Evolutionary conservation across 2,113 vertebrate species (phyloP).

Genomic region (Oreochromis spilurus): DNA sequence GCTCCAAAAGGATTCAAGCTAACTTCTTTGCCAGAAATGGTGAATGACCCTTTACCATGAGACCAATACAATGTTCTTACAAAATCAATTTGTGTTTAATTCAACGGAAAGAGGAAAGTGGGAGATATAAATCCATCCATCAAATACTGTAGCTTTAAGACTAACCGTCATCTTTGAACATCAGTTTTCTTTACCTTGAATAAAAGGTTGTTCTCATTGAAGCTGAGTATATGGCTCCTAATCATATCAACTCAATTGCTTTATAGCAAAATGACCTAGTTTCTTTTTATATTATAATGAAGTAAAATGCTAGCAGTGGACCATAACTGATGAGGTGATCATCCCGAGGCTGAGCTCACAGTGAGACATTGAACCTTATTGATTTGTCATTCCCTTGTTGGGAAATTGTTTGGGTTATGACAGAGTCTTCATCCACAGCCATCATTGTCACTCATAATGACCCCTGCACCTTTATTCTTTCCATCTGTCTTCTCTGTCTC

Average conservation of each 20-base stretch:
- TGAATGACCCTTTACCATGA: background rate
- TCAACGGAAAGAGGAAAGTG: background rate
- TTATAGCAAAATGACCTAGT: background rate
- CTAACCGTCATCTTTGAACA: background rate
- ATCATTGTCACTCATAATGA: conserved; percentile 46
- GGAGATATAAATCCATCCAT: background rate
- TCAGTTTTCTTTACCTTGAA: background rate
- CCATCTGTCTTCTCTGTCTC: conserved; percentile 22
- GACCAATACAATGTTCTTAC: background rate
- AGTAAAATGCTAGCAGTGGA: background rate
- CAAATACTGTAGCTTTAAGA: background rate
- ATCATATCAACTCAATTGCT: background rate
- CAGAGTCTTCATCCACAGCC: conserved; percentile 33
- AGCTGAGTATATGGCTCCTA: background rate
- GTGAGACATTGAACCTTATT: conserved; percentile 14
- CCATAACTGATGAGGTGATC: background rate
- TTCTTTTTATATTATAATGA: background rate
- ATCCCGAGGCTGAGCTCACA: background rate
- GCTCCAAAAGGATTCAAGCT: background rate
- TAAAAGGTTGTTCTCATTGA: background rate
- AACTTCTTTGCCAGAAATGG: background rate
- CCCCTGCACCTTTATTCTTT: conserved; percentile 8
- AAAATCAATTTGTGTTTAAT: background rate
- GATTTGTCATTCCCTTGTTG: conserved; percentile 45
- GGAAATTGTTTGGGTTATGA: conserved; percentile 47